Percentiles rank a stretch among this genome's conserved stretches.
Evolutionary conservation across 1,140 invertebrate genomes (phyloP).

Genomic region (Pseudomyrmex gracilis): DNA sequence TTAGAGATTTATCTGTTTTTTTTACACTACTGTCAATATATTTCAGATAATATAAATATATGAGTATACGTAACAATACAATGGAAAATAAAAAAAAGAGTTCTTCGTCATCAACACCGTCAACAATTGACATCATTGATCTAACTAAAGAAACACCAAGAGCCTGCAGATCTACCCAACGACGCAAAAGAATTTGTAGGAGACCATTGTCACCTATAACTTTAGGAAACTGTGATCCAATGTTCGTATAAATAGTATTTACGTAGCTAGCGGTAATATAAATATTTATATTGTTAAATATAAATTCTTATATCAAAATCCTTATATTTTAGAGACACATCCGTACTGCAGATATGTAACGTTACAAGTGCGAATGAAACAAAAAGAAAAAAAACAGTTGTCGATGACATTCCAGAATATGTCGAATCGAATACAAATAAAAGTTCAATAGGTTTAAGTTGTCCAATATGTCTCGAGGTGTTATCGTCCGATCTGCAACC

Average conservation of each 20-base stretch:
- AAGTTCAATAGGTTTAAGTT: slow-evolving; percentile 42
- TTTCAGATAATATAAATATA: too few relatives aligned
- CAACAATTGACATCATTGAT: slow-evolving; percentile 70
- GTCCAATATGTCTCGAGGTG: slow-evolving; percentile 76
- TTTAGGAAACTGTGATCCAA: neutral
- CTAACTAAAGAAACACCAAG: slow-evolving; percentile 70
- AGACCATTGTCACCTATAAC: neutral
- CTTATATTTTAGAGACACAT: too few relatives aligned
- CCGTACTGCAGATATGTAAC: too few relatives aligned
- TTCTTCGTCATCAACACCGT: neutral
- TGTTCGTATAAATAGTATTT: neutral
- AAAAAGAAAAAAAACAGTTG: neutral
- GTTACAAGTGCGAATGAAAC: neutral
- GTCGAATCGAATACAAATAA: neutral
- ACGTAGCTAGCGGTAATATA: neutral
- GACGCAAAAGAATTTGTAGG: neutral
- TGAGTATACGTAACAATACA: too few relatives aligned
- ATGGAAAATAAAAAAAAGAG: neutral
- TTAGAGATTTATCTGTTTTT: too few relatives aligned
- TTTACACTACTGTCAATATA: too few relatives aligned
- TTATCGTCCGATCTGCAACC: slow-evolving; percentile 66
- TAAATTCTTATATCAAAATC: too few relatives aligned
- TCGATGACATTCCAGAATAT: neutral
- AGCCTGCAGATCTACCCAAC: neutral
- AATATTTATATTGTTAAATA: neutral